phyloP scores from a whole-genome alignment of 1,140 invertebrate species.

The Thaumatotibia leucotreta region DNA sequence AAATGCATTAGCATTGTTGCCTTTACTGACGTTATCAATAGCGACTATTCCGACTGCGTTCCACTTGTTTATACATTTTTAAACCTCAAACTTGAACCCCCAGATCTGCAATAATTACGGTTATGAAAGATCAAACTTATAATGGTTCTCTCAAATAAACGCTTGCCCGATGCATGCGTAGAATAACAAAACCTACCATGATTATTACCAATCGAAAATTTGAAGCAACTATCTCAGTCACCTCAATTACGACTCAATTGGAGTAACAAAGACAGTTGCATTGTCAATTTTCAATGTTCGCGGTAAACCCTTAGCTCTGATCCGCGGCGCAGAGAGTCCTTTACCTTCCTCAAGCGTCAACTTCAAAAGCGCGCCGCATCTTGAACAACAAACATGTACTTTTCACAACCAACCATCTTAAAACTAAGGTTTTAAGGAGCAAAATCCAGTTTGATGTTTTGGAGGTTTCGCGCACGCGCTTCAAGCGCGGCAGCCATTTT shows the following conservation, averaged over 20 bases:
- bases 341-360: conserved; percentile 42
- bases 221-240: too few species aligned
- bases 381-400: conserved; percentile 13
- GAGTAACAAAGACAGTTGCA: not conserved
- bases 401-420: not conserved
- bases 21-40: not conserved
- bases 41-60: not conserved
- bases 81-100: not conserved
- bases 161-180: not conserved
- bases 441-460: conserved; percentile 6
- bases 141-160: not conserved
- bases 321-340: conserved; percentile 36
- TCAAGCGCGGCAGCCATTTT: conserved; percentile 37
- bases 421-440: not conserved
- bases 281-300: conserved; percentile 25
- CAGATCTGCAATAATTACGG: not conserved
- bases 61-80: too few species aligned
- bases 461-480: conserved; percentile 31
- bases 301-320: too few species aligned
- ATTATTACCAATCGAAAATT: too few species aligned
- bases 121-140: not conserved
- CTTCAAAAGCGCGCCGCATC: conserved; percentile 40
- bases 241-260: not conserved
- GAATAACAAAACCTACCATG: too few species aligned
- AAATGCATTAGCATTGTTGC: not conserved